These are phyloP conservation scores for Pan paniscus DNA, from an alignment of 2,113 vertebrate species.

Conservation along the genomic window DNA sequence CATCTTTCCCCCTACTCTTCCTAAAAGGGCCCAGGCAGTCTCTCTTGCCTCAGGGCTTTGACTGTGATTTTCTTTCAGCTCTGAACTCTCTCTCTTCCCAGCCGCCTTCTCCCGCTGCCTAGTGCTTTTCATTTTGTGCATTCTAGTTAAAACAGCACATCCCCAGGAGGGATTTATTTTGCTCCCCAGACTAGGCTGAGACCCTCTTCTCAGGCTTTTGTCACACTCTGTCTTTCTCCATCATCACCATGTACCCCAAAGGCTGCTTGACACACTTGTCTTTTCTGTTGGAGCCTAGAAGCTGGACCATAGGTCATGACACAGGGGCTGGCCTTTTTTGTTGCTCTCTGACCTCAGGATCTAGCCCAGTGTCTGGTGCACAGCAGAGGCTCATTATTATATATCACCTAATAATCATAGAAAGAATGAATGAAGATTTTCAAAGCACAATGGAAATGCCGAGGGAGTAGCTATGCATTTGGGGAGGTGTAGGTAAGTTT, in stretches of 20 bases:
- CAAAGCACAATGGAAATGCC: fast-evolving
- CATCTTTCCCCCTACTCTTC: neutral
- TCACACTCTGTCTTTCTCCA: fast-evolving
- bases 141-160: neutral
- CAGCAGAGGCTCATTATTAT: neutral
- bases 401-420: neutral
- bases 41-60: too few species aligned
- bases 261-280: fast-evolving
- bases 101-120: neutral
- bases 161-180: fast-evolving
- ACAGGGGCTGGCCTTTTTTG: neutral
- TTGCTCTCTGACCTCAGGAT: neutral
- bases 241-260: fast-evolving
- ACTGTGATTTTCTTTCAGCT: neutral
- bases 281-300: neutral
- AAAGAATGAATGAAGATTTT: neutral
- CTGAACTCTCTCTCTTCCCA: neutral
- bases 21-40: neutral
- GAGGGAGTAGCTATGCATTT: neutral
- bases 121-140: neutral
- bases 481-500: neutral
- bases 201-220: neutral
- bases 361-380: neutral
- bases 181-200: neutral
- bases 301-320: fast-evolving